Conservation (phyloP, 2,797 vertebrate species). For the Chaunax sp. region DNA sequence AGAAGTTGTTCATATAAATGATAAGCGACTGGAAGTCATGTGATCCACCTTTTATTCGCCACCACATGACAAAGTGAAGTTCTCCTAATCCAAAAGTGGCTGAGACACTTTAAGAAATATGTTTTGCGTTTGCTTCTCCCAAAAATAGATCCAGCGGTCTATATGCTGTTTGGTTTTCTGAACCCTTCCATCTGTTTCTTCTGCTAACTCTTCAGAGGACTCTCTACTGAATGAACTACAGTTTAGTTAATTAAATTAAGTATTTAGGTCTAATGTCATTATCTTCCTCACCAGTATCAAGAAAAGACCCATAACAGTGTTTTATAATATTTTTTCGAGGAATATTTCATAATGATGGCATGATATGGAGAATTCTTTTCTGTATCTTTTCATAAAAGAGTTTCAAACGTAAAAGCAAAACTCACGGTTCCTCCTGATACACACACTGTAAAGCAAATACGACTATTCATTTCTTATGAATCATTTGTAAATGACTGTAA, state of each 20-base stretch:
- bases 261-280: too few species aligned
- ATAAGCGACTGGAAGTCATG: background rate
- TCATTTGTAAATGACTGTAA: background rate
- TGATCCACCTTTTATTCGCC: background rate
- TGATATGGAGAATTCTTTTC: too few species aligned
- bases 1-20: background rate
- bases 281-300: too few species aligned
- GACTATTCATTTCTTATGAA: background rate
- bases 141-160: background rate
- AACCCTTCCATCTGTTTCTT: background rate
- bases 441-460: background rate
- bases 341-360: background rate
- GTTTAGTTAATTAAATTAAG: too few species aligned
- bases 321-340: background rate
- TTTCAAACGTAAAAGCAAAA: conserved; percentile 1
- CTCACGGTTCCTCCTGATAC: background rate
- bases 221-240: too few species aligned
- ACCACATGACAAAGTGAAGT: background rate
- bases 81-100: background rate
- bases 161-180: background rate
- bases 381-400: background rate
- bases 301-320: too few species aligned
- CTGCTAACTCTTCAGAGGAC: too few species aligned
- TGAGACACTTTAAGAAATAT: background rate
- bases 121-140: background rate